Evolutionary conservation across 2,888 invertebrate genomes (phyloP).

Genomic region (Drosophila anomalata): DNA sequence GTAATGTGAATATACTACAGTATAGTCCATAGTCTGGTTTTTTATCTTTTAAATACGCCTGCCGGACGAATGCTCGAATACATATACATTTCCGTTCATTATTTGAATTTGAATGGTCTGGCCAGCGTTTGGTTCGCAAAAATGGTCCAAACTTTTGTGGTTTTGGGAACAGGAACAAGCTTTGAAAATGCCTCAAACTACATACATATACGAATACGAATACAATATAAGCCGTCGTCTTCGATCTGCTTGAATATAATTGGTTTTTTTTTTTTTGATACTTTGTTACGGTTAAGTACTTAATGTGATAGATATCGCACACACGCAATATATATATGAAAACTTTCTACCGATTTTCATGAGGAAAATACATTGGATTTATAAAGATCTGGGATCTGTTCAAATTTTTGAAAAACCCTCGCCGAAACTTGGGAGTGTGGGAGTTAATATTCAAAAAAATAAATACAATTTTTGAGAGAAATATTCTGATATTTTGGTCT

Average conservation of each 20-base stretch:
- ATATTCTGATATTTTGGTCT: neutral
- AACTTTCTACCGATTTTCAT: slow-evolving; percentile 25
- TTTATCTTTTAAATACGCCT: slow-evolving; percentile 12
- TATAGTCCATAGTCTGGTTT: neutral
- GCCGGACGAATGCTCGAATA: slow-evolving; percentile 61
- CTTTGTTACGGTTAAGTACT: slow-evolving; percentile 49
- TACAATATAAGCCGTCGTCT: slow-evolving; percentile 68
- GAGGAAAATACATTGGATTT: slow-evolving; percentile 12
- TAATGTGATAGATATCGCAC: slow-evolving; percentile 43
- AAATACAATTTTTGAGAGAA: too few species aligned
- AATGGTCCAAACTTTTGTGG: slow-evolving; percentile 70
- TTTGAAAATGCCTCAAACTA: slow-evolving; percentile 82
- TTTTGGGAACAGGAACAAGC: slow-evolving; percentile 72
- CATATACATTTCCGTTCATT: slow-evolving; percentile 45
- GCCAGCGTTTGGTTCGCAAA: slow-evolving; percentile 70
- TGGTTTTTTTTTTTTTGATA: slow-evolving; percentile 16
- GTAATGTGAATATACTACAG: neutral
- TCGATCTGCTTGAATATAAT: slow-evolving; percentile 42
- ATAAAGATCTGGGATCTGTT: slow-evolving; percentile 8
- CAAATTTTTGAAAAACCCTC: neutral
- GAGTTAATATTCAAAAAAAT: neutral
- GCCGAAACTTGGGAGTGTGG: neutral
- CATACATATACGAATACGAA: slow-evolving; percentile 64
- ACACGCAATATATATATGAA: slow-evolving; percentile 22
- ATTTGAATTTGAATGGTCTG: slow-evolving; percentile 27